A percentile compares a stretch with the other conserved stretches of the same genome.
Evolutionary conservation across 2,797 vertebrate genomes (phyloP).

Genomic region (Luscinia megarhynchos): DNA sequence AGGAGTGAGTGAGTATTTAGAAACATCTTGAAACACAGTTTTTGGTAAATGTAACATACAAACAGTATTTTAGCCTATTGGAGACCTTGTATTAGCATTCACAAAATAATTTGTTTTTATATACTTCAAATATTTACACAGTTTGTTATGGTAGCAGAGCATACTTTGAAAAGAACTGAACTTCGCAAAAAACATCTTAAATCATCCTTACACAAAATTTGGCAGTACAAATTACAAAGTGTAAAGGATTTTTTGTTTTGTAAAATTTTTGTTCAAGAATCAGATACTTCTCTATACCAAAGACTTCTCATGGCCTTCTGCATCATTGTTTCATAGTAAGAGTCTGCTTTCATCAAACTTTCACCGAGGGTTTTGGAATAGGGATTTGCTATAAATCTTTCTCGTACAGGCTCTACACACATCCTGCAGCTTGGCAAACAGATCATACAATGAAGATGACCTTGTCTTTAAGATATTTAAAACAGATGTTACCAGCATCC

Average conservation of each 20-base stretch:
- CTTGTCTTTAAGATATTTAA: conserved; percentile 40
- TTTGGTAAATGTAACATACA: background rate
- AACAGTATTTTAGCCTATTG: background rate
- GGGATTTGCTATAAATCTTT: background rate
- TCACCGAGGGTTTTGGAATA: background rate
- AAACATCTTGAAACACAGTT: background rate
- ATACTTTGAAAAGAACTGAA: background rate
- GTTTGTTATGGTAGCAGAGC: background rate
- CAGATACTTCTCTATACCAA: background rate
- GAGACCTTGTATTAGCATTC: background rate
- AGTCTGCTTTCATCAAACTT: background rate
- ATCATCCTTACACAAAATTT: background rate
- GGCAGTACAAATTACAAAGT: background rate
- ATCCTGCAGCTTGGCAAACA: background rate
- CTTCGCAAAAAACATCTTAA: background rate
- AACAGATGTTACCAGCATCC: conserved; percentile 5
- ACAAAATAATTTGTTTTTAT: background rate
- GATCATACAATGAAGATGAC: background rate
- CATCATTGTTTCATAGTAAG: background rate
- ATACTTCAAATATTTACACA: background rate
- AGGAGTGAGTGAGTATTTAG: background rate
- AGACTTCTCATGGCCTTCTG: background rate
- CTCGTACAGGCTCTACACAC: background rate
- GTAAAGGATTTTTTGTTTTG: accelerated
- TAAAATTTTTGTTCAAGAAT: background rate